Percentiles rank a stretch among this genome's conserved stretches.
Conservation (phyloP, 1,140 invertebrate genomes). For the Leptinotarsa defecta region DNA sequence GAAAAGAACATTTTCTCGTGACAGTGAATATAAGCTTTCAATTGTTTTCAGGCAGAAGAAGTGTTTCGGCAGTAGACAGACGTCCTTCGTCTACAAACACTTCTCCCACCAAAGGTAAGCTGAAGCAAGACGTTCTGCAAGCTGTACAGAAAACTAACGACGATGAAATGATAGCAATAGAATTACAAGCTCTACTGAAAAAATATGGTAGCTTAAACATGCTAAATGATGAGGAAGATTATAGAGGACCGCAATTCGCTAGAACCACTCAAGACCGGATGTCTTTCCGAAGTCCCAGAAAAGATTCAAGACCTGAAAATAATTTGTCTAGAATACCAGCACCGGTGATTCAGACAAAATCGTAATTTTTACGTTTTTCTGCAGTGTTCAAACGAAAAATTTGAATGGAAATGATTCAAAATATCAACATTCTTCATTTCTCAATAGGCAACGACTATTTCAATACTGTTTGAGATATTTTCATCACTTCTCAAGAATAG, state of each 20-base stretch:
- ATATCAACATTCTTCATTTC: too few species aligned
- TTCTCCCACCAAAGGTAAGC: conserved; percentile 68
- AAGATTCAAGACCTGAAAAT: conserved; percentile 61
- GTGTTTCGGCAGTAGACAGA: conserved; percentile 63
- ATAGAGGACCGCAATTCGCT: conserved; percentile 31
- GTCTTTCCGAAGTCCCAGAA: conserved; percentile 59
- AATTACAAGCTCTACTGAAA: conserved; percentile 69
- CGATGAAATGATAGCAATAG: conserved; percentile 34
- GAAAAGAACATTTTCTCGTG: too few species aligned
- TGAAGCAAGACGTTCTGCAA: conserved; percentile 72
- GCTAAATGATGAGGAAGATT: conserved; percentile 59
- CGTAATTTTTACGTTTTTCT: neutral
- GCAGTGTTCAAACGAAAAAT: too few species aligned
- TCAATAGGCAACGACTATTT: too few species aligned
- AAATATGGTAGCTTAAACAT: conserved; percentile 64
- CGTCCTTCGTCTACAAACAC: conserved; percentile 62
- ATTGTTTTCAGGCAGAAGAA: conserved; percentile 60
- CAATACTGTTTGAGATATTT: too few species aligned
- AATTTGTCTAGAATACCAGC: conserved; percentile 62
- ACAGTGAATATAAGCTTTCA: too few species aligned
- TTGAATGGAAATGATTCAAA: too few species aligned
- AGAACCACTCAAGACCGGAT: conserved; percentile 51
- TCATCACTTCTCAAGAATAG: too few species aligned
- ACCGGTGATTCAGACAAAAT: conserved; percentile 45
- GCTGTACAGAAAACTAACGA: conserved; percentile 70